Evolutionary conservation across 2,888 invertebrate genomes (phyloP).

Genomic region (Tiphia femorata): DNA sequence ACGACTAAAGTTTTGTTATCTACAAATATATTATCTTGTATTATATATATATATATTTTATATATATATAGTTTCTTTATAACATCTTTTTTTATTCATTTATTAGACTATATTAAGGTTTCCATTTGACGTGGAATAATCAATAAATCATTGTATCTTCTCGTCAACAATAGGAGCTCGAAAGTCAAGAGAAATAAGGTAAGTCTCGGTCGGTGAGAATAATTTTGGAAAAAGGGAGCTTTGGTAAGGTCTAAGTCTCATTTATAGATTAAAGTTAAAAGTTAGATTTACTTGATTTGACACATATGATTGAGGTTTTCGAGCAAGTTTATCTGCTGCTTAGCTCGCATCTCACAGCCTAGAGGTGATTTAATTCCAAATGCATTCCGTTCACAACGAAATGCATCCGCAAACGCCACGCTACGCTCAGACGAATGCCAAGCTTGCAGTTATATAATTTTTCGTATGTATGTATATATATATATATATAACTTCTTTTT

Average conservation of each 20-base stretch:
- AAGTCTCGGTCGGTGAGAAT: constrained; percentile 6
- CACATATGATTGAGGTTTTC: constrained; percentile 67
- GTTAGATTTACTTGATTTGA: constrained; percentile 64
- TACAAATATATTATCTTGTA: constrained; percentile 62
- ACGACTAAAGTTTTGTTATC: constrained; percentile 64
- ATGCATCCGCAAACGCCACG: constrained; percentile 37
- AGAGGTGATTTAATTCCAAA: constrained; percentile 60
- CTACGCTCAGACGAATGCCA: constrained; percentile 42
- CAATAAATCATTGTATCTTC: constrained; percentile 30
- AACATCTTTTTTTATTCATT: constrained; percentile 22
- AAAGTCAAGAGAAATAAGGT: not conserved
- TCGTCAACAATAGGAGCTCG: constrained; percentile 1
- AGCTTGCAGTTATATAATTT: constrained; percentile 36
- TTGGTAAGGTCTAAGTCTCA: not conserved
- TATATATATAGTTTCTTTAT: constrained; percentile 31
- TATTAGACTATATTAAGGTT: constrained; percentile 27
- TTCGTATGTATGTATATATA: constrained; percentile 11
- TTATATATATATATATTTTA: constrained; percentile 39
- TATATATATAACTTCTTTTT: constrained; percentile 14
- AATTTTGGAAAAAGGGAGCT: not conserved
- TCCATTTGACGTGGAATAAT: constrained; percentile 22
- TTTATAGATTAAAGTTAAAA: constrained; percentile 34
- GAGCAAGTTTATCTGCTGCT: constrained; percentile 64
- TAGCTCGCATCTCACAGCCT: constrained; percentile 68
- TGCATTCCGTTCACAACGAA: constrained; percentile 46